Conservation (phyloP, 2,888 invertebrate species). For the Oscheius sp. region DNA sequence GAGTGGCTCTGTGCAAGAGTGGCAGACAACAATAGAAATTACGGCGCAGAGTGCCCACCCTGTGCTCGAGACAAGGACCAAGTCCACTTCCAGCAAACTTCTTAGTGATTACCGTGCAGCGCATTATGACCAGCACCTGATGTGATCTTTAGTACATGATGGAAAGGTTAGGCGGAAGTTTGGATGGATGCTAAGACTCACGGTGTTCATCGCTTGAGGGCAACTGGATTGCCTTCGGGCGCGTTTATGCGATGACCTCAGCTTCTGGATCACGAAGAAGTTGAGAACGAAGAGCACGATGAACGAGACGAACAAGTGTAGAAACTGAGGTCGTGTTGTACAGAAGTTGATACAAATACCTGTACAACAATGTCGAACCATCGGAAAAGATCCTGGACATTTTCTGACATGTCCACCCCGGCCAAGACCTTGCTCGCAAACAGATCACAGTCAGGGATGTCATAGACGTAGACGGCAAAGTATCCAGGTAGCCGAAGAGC, state of each 20-base stretch:
- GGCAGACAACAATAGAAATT: constrained; percentile 21
- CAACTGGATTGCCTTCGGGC: constrained; percentile 58
- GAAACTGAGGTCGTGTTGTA: constrained; percentile 49
- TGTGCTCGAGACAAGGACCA: constrained; percentile 28
- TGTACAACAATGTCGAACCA: constrained; percentile 35
- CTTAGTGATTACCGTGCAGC: constrained; percentile 22
- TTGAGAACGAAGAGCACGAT: constrained; percentile 58
- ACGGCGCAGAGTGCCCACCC: constrained; percentile 29
- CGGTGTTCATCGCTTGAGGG: constrained; percentile 50
- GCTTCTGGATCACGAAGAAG: constrained; percentile 55
- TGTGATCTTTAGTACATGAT: background rate
- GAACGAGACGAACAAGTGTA: constrained; percentile 64
- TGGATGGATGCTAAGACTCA: background rate
- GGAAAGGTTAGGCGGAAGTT: background rate
- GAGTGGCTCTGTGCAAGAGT: constrained; percentile 25
- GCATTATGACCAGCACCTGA: constrained; percentile 29
- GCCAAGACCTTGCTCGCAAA: constrained; percentile 44
- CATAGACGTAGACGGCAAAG: constrained; percentile 39
- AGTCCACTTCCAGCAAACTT: constrained; percentile 23
- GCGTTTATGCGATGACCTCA: constrained; percentile 55
- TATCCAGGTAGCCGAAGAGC: constrained; percentile 48
- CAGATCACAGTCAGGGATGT: constrained; percentile 39
- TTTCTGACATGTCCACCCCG: constrained; percentile 18
- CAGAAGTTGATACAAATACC: background rate
- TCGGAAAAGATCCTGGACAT: constrained; percentile 4